Percentiles rank a stretch among this genome's conserved stretches.
phyloP scores from a whole-genome alignment of 2,113 vertebrate genomes.

The Muntiacus reevesi region DNA sequence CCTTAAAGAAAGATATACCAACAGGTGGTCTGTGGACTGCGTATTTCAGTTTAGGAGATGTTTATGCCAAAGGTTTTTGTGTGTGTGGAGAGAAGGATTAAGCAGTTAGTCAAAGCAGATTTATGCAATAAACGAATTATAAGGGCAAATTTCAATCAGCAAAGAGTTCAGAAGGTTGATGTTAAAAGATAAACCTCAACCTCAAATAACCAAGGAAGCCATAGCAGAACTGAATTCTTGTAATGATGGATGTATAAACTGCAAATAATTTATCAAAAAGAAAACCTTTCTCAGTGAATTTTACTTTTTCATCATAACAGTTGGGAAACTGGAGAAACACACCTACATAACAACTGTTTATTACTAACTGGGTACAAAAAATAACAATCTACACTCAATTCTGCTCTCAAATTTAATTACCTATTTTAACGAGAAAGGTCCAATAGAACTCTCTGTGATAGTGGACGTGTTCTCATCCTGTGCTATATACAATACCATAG shows the following conservation, averaged over 20 bases:
- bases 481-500: neutral
- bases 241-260: neutral
- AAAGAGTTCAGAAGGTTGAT: neutral
- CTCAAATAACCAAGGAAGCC: neutral
- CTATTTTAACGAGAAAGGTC: neutral
- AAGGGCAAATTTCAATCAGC: neutral
- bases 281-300: neutral
- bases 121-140: neutral
- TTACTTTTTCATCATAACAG: slow-evolving; percentile 45
- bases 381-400: neutral
- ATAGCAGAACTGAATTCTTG: neutral
- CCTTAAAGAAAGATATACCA: slow-evolving; percentile 30
- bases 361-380: slow-evolving; percentile 32
- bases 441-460: neutral
- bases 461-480: neutral
- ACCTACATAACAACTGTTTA: slow-evolving; percentile 65
- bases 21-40: slow-evolving; percentile 27
- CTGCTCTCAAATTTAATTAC: neutral
- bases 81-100: neutral
- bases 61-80: neutral
- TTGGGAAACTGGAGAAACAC: slow-evolving; percentile 44
- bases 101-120: neutral
- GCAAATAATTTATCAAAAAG: slow-evolving; percentile 31
- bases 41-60: slow-evolving; percentile 21
- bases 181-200: neutral